phyloP scores from a whole-genome alignment of 1,140 invertebrate genomes.

The Orussus abietinus region DNA sequence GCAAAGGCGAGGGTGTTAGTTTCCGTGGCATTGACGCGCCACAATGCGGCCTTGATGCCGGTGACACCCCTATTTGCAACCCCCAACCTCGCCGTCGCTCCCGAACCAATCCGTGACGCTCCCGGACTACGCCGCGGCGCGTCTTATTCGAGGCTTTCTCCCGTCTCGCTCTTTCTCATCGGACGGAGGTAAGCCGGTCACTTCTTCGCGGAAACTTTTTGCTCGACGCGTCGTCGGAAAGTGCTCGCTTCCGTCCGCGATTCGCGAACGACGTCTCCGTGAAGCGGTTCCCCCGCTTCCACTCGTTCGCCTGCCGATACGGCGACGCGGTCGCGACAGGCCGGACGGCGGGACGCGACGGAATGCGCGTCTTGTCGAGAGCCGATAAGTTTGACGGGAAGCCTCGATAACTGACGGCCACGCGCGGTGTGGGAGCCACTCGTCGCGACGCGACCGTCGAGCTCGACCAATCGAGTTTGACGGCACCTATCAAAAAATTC shows the following conservation, averaged over 20 bases:
- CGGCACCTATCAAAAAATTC: constrained; percentile 37
- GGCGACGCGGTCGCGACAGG: too few relatives aligned
- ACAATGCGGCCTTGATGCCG: constrained; percentile 25
- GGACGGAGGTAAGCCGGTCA: too few relatives aligned
- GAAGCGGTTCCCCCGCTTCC: too few relatives aligned
- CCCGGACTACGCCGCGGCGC: too few relatives aligned
- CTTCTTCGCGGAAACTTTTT: too few relatives aligned
- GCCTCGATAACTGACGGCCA: constrained; percentile 43
- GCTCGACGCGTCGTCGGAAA: too few relatives aligned
- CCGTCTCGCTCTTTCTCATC: too few relatives aligned
- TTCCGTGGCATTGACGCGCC: constrained; percentile 35
- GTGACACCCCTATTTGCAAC: constrained; percentile 6
- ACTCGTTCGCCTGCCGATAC: too few relatives aligned
- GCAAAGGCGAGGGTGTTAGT: constrained; percentile 17
- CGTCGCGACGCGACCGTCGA: constrained; percentile 34
- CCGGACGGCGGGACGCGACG: too few relatives aligned
- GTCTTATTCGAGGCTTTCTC: too few relatives aligned
- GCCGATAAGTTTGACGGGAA: constrained; percentile 37
- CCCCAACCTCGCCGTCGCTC: constrained; percentile 15
- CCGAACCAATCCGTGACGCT: constrained; percentile 28
- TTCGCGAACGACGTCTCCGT: too few relatives aligned
- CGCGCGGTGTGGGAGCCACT: constrained; percentile 40
- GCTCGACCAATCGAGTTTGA: constrained; percentile 34
- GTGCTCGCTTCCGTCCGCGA: too few relatives aligned
- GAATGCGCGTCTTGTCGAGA: constrained; percentile 31